Conservation (phyloP, 2,888 invertebrate species). For the Ophion costatus region DNA sequence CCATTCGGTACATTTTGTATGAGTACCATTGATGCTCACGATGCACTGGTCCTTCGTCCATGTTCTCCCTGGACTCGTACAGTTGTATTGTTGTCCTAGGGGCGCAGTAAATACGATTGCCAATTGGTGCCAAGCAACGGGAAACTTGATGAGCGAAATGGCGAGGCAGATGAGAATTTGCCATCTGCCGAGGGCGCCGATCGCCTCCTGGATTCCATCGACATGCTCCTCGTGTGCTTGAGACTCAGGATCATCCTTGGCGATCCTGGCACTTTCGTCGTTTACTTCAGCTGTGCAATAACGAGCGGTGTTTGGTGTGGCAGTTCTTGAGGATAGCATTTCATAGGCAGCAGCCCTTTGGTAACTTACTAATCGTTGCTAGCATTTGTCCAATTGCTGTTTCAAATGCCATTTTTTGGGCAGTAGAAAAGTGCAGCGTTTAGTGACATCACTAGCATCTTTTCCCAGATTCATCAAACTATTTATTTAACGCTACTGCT, state of each 20-base stretch:
- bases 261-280: conserved; percentile 71
- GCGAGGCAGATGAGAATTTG: conserved; percentile 89
- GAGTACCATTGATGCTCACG: conserved; percentile 83
- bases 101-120: conserved; percentile 92
- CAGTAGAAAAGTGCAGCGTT: too few relatives aligned
- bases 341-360: too few relatives aligned
- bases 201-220: conserved; percentile 88
- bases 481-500: too few relatives aligned
- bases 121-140: conserved; percentile 92
- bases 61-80: conserved; percentile 81
- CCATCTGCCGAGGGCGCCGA: conserved; percentile 90
- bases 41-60: conserved; percentile 72
- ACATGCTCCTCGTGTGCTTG: conserved; percentile 74
- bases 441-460: too few relatives aligned
- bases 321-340: neutral
- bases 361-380: too few relatives aligned
- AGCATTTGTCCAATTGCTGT: too few relatives aligned
- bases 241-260: conserved; percentile 69
- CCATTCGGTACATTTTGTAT: conserved; percentile 85
- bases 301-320: neutral
- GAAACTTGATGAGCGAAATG: conserved; percentile 90
- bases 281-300: conserved; percentile 74
- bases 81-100: conserved; percentile 85
- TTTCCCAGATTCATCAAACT: too few relatives aligned
- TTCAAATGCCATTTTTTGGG: too few relatives aligned